Base-by-base conservation (phyloP, 2,113 vertebrate species). In the Phaetusa simplex region DNA sequence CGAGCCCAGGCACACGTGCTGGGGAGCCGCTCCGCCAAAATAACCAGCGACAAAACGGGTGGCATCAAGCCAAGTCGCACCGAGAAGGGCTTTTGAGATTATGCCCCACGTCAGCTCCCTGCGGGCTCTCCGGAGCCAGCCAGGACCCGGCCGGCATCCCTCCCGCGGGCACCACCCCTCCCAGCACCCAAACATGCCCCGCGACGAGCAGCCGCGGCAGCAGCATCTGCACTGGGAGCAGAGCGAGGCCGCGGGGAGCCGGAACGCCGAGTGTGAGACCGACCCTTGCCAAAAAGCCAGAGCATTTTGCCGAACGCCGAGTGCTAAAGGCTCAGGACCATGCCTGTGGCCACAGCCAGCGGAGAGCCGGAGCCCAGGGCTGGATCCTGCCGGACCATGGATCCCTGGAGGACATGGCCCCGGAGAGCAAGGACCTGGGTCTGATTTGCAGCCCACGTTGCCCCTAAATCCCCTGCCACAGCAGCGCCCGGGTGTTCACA, bases 191-290 rank as follows among this genome's bases (percentile, higher is more conserved):
- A 74, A 73, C 4, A 18, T 9, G 32, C 30, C 38, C 45, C 0
- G 1, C 0, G 4, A 40, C 3, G 42, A 34, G 76, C 80, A 26
- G 59, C 43, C 4, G 9, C 0, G 2, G 70, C 74, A 61, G 65
- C 61, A 59, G 49, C 43, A 13, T 4, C 55, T 1, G 1, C 3
- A 2, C 30, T 0, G 1, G 45, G 34, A 53, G 16, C 3, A 6
- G 9, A 67, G 66, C 0, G 1, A 50, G 53, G 45, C n/a, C 2
- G 0, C 1, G 3, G 42, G 3, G 17, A 59, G 64, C 38, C 14
- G 1, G 49, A 12, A 18, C 1, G 22, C 87, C 4, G 32, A 3
- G 27, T 6, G 12, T 62, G 66, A 50, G 47, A 53, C 19, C 0
- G 1, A 50, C 53, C 38, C 40, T 42, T 3, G 29, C 43, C 72